Percentiles rank a stretch among this genome's conserved stretches.
These are phyloP conservation scores for Peromyscus eremicus DNA, from an alignment of 2,797 vertebrate species.

Conservation along the genomic window DNA sequence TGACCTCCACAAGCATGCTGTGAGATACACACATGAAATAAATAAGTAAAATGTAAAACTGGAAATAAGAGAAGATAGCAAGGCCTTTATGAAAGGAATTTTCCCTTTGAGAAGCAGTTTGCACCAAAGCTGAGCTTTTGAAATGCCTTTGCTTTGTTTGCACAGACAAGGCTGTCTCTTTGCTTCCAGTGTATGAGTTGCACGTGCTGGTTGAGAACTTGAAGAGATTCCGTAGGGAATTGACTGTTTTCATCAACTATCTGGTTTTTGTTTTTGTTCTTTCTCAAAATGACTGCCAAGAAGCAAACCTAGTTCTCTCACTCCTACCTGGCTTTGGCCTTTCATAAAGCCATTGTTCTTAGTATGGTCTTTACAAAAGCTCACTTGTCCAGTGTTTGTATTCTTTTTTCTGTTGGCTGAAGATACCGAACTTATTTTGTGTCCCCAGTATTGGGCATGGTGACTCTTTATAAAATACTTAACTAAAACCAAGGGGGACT, in stretches of 20 bases:
- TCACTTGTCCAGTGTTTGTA: background rate
- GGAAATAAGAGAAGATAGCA: background rate
- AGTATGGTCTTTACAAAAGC: background rate
- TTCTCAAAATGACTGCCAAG: background rate
- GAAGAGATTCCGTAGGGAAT: background rate
- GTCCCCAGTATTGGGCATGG: background rate
- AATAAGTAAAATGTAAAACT: background rate
- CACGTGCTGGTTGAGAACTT: background rate
- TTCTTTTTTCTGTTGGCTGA: background rate
- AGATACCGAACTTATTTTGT: constrained; percentile 22
- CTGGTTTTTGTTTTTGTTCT: background rate
- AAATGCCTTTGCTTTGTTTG: constrained; percentile 27
- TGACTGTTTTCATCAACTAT: background rate
- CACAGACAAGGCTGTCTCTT: background rate
- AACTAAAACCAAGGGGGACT: background rate
- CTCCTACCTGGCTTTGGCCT: constrained; percentile 13
- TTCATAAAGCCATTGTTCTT: background rate
- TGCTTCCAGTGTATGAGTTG: background rate
- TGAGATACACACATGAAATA: background rate
- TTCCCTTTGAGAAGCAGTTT: background rate
- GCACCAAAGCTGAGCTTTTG: background rate
- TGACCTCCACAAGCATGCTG: background rate
- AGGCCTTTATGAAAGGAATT: background rate
- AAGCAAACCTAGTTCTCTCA: background rate
- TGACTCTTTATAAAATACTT: constrained; percentile 20